Evolutionary conservation across 2,797 vertebrate species (phyloP).

Genomic region (Sebastes wilsoni): DNA sequence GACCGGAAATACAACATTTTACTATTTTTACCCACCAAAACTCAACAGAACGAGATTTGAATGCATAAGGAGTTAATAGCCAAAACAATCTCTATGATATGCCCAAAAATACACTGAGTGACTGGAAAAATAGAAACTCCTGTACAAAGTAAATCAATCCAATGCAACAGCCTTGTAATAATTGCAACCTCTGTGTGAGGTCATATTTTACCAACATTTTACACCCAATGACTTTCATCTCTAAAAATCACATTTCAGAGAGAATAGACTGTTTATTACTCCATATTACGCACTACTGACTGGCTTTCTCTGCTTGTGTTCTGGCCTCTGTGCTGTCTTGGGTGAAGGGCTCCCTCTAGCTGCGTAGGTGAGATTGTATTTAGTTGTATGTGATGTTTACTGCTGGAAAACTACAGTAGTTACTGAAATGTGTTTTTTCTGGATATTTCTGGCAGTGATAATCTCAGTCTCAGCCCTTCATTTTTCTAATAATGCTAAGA

Average conservation of each 20-base stretch:
- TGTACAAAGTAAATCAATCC: background rate
- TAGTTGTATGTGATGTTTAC: background rate
- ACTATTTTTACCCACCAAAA: background rate
- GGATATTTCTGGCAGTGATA: background rate
- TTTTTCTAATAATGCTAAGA: background rate
- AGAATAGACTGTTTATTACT: accelerated
- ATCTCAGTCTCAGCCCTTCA: background rate
- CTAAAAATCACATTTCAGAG: background rate
- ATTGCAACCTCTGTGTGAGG: background rate
- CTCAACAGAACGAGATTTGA: background rate
- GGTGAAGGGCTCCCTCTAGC: constrained; percentile 11
- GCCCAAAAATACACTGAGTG: background rate
- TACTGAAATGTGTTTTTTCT: background rate
- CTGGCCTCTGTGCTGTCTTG: background rate
- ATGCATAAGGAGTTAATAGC: background rate
- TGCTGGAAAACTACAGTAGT: background rate
- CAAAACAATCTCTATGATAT: background rate
- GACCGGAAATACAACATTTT: background rate
- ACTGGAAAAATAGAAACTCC: too few relatives aligned
- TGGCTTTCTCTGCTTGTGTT: background rate
- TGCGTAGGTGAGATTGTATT: background rate
- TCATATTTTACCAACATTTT: background rate
- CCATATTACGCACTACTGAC: accelerated
- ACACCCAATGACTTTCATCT: background rate
- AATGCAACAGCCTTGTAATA: background rate